Conservation (phyloP, 2,797 vertebrate genomes). For the Geotrypetes seraphini region DNA sequence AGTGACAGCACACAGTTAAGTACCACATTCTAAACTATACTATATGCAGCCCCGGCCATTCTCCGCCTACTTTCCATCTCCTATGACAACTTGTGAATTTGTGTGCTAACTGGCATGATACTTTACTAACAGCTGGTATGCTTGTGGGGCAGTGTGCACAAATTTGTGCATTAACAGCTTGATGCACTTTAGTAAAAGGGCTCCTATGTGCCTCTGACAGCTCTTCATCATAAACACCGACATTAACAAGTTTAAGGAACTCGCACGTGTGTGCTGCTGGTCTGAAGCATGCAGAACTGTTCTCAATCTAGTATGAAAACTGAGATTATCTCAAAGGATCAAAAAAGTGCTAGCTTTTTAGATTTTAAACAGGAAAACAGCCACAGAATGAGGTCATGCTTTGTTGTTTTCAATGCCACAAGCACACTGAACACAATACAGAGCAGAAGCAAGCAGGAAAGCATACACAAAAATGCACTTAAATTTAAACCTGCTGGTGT, state of each 20-base stretch:
- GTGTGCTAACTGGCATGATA: too few relatives aligned
- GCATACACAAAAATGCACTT: conserved; percentile 37
- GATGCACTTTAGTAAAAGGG: too few relatives aligned
- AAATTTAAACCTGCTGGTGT: conserved; percentile 31
- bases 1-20: too few relatives aligned
- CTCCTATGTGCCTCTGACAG: conserved; percentile 20
- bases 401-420: conserved; percentile 17
- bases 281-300: conserved; percentile 13
- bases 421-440: conserved; percentile 17
- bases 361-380: too few relatives aligned
- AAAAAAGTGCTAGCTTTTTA: conserved; percentile 11
- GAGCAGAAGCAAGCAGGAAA: conserved; percentile 23
- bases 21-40: too few relatives aligned
- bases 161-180: too few relatives aligned
- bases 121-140: too few relatives aligned
- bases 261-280: conserved; percentile 24
- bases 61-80: too few relatives aligned
- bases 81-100: too few relatives aligned
- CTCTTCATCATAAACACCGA: conserved; percentile 17
- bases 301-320: conserved; percentile 4
- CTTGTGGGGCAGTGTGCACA: too few relatives aligned
- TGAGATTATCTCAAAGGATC: conserved; percentile 30
- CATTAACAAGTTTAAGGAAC: conserved; percentile 18
- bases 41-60: too few relatives aligned
- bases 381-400: conserved; percentile 27